These are phyloP conservation scores for Galagoides demidoff DNA, from an alignment of 2,797 vertebrate species.

Conservation along the genomic window DNA sequence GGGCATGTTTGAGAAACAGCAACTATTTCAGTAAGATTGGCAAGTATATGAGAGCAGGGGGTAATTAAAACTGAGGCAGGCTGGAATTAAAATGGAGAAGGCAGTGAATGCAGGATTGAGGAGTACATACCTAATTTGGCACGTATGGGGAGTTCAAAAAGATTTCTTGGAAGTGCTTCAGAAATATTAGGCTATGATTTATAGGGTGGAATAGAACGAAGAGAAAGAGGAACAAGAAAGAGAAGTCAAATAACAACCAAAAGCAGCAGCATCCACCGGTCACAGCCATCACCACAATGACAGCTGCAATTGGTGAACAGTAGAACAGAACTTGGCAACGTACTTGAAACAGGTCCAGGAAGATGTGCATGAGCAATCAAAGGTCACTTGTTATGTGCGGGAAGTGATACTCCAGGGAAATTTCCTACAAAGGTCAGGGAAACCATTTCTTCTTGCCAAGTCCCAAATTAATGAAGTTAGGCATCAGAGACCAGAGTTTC, in stretches of 20 bases:
- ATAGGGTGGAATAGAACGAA: background rate
- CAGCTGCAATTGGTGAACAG: background rate
- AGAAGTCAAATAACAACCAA: background rate
- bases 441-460: background rate
- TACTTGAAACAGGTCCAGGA: background rate
- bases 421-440: background rate
- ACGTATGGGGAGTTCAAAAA: background rate
- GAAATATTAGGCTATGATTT: background rate
- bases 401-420: background rate
- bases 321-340: background rate
- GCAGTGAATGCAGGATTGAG: background rate
- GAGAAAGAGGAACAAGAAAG: background rate
- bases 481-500: background rate
- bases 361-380: background rate
- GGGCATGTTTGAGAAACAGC: background rate
- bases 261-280: accelerated
- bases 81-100: background rate
- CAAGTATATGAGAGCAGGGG: background rate
- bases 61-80: background rate
- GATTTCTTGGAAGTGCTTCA: background rate
- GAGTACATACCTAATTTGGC: background rate
- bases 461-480: background rate
- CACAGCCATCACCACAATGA: background rate
- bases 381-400: background rate
- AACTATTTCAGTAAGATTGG: background rate